phyloP scores from a whole-genome alignment of 2,888 invertebrate genomes.

The Drosophila algonquin region DNA sequence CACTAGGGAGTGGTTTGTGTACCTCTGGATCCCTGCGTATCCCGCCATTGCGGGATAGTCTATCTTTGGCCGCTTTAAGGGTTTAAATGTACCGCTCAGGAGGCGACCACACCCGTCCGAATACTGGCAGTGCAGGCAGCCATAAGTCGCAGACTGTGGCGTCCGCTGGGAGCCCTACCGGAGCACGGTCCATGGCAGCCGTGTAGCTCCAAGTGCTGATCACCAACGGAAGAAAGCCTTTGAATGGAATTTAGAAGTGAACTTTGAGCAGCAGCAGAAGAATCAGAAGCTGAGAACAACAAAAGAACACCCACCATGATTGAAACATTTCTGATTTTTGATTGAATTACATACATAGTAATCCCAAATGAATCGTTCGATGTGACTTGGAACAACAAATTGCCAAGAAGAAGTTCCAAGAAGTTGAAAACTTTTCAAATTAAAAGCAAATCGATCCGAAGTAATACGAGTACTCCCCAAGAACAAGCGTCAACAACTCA shows the following conservation, averaged over 20 bases:
- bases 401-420: neutral
- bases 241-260: too few relatives aligned
- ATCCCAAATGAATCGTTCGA: too few relatives aligned
- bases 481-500: neutral
- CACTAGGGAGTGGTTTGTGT: conserved; percentile 94
- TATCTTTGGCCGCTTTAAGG: conserved; percentile 93
- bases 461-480: neutral
- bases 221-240: conserved; percentile 84
- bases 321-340: neutral
- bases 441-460: neutral
- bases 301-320: conserved; percentile 14
- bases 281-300: conserved; percentile 3
- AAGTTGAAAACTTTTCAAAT: neutral
- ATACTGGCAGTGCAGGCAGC: conserved; percentile 93
- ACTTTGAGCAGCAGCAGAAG: conserved; percentile 6
- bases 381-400: too few relatives aligned
- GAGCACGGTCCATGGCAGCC: conserved; percentile 87
- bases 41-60: conserved; percentile 91
- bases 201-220: conserved; percentile 92
- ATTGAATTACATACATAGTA: neutral
- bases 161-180: conserved; percentile 85
- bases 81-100: conserved; percentile 94
- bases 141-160: conserved; percentile 93
- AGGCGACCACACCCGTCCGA: conserved; percentile 93
- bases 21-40: conserved; percentile 95